Conservation (phyloP, 2,888 invertebrate species). For the Julus scandinavius region DNA sequence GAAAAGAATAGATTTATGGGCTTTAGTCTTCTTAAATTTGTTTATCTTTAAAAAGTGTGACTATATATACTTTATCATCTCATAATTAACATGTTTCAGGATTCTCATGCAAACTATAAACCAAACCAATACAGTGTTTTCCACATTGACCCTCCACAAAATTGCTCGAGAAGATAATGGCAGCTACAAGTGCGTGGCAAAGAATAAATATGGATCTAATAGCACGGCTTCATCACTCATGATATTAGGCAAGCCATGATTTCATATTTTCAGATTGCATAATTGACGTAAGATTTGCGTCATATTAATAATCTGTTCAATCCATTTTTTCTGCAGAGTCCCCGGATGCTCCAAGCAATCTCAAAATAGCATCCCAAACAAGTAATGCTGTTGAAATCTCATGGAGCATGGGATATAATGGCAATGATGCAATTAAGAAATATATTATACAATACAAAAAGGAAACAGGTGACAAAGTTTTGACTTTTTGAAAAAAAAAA, state of each 20-base stretch:
- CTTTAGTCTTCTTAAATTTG: background rate
- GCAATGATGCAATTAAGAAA: conserved; percentile 62
- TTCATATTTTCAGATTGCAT: background rate
- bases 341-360: conserved; percentile 44
- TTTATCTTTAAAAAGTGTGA: background rate
- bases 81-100: background rate
- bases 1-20: too few species aligned
- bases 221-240: background rate
- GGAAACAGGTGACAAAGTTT: conserved; percentile 52
- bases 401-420: conserved; percentile 40
- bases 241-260: conserved; percentile 47
- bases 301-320: background rate
- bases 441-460: conserved; percentile 66
- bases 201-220: conserved; percentile 48
- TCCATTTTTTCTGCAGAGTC: conserved; percentile 28
- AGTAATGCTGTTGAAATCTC: conserved; percentile 46
- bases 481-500: background rate
- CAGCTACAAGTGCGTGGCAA: conserved; percentile 46
- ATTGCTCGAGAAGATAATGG: conserved; percentile 46
- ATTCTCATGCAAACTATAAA: conserved; percentile 47
- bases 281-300: background rate
- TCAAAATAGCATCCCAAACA: conserved; percentile 7
- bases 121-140: conserved; percentile 4
- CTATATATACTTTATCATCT: background rate
- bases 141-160: conserved; percentile 48